Evolutionary conservation across 2,113 vertebrate species (phyloP), one percentile per base, ranked within the genome.

Genomic region (Theropithecus gelada): DNA sequence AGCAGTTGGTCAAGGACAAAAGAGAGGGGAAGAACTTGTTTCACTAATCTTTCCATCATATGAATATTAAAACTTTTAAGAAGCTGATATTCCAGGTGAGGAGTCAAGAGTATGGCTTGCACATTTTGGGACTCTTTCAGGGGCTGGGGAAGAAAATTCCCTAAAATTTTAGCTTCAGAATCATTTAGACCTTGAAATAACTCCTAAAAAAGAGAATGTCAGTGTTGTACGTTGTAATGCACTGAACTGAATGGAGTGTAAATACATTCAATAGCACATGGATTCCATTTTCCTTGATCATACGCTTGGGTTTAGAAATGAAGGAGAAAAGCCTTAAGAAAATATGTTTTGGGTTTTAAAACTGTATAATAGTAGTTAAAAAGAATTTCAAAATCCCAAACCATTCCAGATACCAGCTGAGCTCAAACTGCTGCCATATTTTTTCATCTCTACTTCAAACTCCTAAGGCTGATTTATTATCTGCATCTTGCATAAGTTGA

Each of bases 241-340:
- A 22, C 13, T 30, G 1, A 59, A 61, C 45, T 20, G 59, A 66
- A 61, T 52, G 45, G 57, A 38, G 16, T 48, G 3, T 55, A 88
- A 72, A 48, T 68, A 55, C 4, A 17, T 5, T 55, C 9, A 35
- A 22, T 5, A 91, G 32, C 48, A 91, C 35, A 12, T 61, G 48
- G 86, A 35, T 85, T 88, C 48, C 78, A 50, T 84, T 85, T 76
- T 75, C 18, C 40, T 78, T 20, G 38, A 22, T 40, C 35, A 48
- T 73, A 59, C 11, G 32, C 27, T 78, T 88, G 66, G 59, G 30
- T 55, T 95, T 96, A 64, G 64, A 85, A 75, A 76, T 55, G 55
- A 83, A 91, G 30, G 45, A 43, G 30, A 76, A 85, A 88, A 81
- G 6, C 48, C 40, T 68, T 79, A 75, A 78, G 94, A 87, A 97